Conservation (phyloP, 2,113 vertebrate species). For the Carettochelys insculpta region DNA sequence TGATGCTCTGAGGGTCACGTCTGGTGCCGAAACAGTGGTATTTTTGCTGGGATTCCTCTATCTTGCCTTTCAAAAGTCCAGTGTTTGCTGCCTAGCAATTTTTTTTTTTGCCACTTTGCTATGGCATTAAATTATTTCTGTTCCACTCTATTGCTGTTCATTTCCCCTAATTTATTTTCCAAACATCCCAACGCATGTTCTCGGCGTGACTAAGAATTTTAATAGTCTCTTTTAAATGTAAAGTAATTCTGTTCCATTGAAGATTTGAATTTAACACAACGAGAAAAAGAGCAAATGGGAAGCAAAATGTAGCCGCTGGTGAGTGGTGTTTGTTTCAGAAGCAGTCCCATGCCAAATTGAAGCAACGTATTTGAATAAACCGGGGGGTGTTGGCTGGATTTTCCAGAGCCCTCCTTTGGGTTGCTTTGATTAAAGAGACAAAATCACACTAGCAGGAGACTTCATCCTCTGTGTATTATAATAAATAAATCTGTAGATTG, state of each 20-base stretch:
- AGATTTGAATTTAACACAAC: fast-evolving
- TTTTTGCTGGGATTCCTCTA: neutral
- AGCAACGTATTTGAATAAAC: conserved; percentile 1
- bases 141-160: neutral
- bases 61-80: fast-evolving
- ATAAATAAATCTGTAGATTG: neutral
- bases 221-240: neutral
- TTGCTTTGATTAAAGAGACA: neutral
- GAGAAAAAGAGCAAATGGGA: neutral
- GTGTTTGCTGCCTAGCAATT: fast-evolving
- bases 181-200: neutral
- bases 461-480: neutral
- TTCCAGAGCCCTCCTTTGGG: neutral
- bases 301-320: neutral
- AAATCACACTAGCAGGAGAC: neutral
- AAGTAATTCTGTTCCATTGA: neutral
- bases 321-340: neutral
- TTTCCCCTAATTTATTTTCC: neutral
- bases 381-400: neutral
- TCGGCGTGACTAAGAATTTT: neutral
- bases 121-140: neutral
- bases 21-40: fast-evolving
- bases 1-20: neutral
- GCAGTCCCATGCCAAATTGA: neutral
- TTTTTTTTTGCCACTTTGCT: neutral